Evolutionary conservation across 2,888 invertebrate genomes (phyloP).

Genomic region (Molanna angustata): DNA sequence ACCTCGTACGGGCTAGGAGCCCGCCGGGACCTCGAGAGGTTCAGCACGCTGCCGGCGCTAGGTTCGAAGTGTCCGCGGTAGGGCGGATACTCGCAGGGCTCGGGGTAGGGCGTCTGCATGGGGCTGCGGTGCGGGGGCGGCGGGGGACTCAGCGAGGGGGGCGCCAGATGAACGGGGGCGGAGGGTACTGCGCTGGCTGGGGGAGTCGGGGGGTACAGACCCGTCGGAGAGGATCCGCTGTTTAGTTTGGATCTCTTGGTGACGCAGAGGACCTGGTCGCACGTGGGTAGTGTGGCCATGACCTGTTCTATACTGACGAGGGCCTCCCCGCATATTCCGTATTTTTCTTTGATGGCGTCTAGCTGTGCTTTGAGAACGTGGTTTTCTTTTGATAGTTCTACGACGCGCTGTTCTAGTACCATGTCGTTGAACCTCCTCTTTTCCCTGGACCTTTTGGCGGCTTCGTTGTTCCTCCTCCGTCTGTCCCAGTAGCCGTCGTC

Average conservation of each 20-base stretch:
- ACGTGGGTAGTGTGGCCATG: constrained; percentile 78
- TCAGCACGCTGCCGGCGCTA: constrained; percentile 64
- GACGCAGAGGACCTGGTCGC: constrained; percentile 80
- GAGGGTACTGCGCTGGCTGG: constrained; percentile 54
- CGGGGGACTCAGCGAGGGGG: constrained; percentile 40
- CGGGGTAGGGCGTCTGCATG: constrained; percentile 50
- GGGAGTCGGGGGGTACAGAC: constrained; percentile 57
- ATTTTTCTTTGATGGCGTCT: constrained; percentile 89
- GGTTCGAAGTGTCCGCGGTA: constrained; percentile 59
- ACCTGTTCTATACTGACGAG: constrained; percentile 88
- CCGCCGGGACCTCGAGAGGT: constrained; percentile 64
- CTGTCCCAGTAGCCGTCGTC: constrained; percentile 98
- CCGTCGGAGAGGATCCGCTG: constrained; percentile 40
- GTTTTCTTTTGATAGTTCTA: constrained; percentile 93
- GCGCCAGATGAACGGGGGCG: constrained; percentile 33
- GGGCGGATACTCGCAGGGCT: constrained; percentile 45
- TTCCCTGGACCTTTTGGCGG: constrained; percentile 94
- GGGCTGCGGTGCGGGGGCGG: constrained; percentile 56
- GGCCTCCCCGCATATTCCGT: constrained; percentile 83
- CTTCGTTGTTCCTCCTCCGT: constrained; percentile 93
- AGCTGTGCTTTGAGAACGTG: constrained; percentile 91
- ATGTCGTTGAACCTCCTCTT: constrained; percentile 95
- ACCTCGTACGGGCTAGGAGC: constrained; percentile 79
- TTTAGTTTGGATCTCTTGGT: constrained; percentile 65
- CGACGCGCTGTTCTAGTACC: constrained; percentile 91